These are phyloP conservation scores for Oryzias sinensis DNA, from an alignment of 2,797 vertebrate species.

Conservation along the genomic window DNA sequence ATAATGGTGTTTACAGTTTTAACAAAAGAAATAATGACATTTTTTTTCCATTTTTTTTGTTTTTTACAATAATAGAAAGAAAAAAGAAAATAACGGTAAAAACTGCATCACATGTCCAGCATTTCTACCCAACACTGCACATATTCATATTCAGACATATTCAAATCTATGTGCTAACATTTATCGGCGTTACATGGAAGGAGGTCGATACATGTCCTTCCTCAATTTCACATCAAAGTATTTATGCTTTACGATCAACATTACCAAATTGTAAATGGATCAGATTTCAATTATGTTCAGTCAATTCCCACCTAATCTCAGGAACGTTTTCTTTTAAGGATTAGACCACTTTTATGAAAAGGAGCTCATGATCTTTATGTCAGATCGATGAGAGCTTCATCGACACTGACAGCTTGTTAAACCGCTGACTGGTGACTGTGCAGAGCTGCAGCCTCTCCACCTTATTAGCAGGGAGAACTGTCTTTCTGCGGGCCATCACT, in stretches of 20 bases:
- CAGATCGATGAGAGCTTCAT: constrained; percentile 47
- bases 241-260: too few relatives aligned
- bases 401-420: constrained; percentile 46
- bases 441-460: constrained; percentile 25
- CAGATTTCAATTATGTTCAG: constrained; percentile 4
- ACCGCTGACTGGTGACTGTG: constrained; percentile 26
- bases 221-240: neutral
- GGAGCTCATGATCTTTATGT: constrained; percentile 41
- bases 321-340: constrained; percentile 6
- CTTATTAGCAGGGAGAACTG: constrained; percentile 61
- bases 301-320: constrained; percentile 2
- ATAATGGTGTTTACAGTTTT: too few relatives aligned
- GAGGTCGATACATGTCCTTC: neutral
- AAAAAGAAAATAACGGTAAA: too few relatives aligned
- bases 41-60: too few relatives aligned
- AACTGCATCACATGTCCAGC: too few relatives aligned
- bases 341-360: constrained; percentile 1
- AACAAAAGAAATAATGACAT: too few relatives aligned
- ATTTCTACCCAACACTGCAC: too few relatives aligned
- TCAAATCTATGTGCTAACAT: too few relatives aligned
- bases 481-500: constrained; percentile 32
- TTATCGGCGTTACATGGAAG: too few relatives aligned
- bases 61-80: too few relatives aligned
- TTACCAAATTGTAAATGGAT: neutral
- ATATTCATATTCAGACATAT: too few relatives aligned